Conservation (phyloP, 1,140 invertebrate genomes). For the Papilio xuthus region DNA sequence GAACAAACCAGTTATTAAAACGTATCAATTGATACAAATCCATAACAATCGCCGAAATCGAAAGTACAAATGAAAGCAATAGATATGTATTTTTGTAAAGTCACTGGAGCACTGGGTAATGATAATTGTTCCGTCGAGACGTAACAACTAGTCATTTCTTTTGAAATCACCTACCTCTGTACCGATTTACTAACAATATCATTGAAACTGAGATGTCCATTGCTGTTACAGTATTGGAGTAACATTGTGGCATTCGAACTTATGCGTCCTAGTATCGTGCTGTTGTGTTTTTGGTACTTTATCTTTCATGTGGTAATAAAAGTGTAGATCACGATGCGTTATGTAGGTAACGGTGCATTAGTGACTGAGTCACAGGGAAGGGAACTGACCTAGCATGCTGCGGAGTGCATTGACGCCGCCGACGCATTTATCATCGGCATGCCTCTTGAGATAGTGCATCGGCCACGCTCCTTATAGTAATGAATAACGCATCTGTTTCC, state of each 20-base stretch:
- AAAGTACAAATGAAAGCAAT: conserved; percentile 68
- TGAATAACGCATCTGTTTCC: conserved; percentile 76
- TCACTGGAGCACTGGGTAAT: conserved; percentile 73
- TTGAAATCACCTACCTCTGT: conserved; percentile 37
- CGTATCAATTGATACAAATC: conserved; percentile 18
- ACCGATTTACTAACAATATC: conserved; percentile 26
- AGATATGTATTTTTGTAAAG: conserved; percentile 70
- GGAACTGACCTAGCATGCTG: conserved; percentile 80
- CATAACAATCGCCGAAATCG: conserved; percentile 54
- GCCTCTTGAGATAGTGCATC: conserved; percentile 76
- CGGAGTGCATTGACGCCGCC: conserved; percentile 77
- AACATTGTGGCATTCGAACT: background rate
- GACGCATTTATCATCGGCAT: conserved; percentile 73
- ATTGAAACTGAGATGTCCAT: conserved; percentile 41
- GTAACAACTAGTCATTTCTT: conserved; percentile 52
- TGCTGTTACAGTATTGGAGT: conserved; percentile 38
- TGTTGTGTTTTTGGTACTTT: background rate
- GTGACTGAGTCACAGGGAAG: conserved; percentile 77
- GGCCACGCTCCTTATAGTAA: conserved; percentile 64
- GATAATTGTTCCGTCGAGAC: conserved; percentile 63
- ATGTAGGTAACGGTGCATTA: conserved; percentile 76
- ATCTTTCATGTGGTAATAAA: conserved; percentile 46
- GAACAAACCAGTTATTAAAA: conserved; percentile 1
- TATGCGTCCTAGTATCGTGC: conserved; percentile 42
- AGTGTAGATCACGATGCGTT: conserved; percentile 67